Conservation (phyloP, 2,888 invertebrate species). For the Venusia cambrica region DNA sequence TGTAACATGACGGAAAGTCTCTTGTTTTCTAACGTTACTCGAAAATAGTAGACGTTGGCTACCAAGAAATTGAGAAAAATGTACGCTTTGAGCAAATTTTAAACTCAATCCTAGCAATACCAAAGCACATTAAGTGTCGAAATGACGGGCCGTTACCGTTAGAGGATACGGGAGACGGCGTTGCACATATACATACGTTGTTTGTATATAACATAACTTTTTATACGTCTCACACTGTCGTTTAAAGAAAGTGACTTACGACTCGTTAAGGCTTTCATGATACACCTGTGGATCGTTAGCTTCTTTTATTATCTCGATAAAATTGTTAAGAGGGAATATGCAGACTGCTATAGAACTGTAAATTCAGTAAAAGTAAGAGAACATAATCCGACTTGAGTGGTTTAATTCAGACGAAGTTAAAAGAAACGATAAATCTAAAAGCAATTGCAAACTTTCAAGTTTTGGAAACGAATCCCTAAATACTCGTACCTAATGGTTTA, state of each 20-base stretch:
- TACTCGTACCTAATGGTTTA: too few relatives aligned
- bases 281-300: constrained; percentile 35
- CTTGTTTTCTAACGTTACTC: too few relatives aligned
- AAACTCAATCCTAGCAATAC: constrained; percentile 39
- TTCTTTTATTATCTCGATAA: constrained; percentile 26
- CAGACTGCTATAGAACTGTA: not conserved
- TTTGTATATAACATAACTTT: constrained; percentile 55
- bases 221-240: constrained; percentile 43
- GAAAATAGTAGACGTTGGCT: too few relatives aligned
- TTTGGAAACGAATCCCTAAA: too few relatives aligned
- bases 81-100: constrained; percentile 22
- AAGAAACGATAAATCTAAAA: constrained; percentile 1
- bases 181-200: constrained; percentile 36
- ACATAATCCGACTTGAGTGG: too few relatives aligned
- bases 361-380: not conserved
- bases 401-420: too few relatives aligned
- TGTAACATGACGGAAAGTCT: too few relatives aligned
- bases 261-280: constrained; percentile 51
- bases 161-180: constrained; percentile 32
- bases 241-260: constrained; percentile 49
- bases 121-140: constrained; percentile 46
- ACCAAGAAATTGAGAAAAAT: constrained; percentile 3
- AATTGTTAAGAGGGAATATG: constrained; percentile 14
- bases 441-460: too few relatives aligned
- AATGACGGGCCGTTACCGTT: constrained; percentile 34